These are phyloP conservation scores for Rhimphoctona megacephalus DNA, from an alignment of 2,888 invertebrate genomes.

Conservation along the genomic window DNA sequence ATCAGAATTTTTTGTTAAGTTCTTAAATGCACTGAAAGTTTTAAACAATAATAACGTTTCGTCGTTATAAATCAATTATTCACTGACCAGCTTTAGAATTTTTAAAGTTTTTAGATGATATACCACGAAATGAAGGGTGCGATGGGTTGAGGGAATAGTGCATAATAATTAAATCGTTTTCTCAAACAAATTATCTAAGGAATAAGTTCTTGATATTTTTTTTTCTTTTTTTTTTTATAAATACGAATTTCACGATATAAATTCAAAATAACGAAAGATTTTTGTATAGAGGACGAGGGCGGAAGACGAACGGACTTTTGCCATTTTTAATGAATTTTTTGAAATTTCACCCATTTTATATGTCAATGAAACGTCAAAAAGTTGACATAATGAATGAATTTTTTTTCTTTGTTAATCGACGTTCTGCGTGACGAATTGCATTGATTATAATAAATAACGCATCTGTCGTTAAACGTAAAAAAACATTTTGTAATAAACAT, in stretches of 20 bases:
- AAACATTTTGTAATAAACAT: slow-evolving; percentile 55
- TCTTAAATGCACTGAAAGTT: slow-evolving; percentile 5
- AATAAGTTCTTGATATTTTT: slow-evolving; percentile 20
- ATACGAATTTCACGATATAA: slow-evolving; percentile 36
- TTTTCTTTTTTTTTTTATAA: slow-evolving; percentile 3
- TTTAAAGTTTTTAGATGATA: slow-evolving; percentile 34
- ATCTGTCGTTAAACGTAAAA: slow-evolving; percentile 54
- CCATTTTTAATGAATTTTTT: slow-evolving; percentile 38
- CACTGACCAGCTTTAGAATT: slow-evolving; percentile 40
- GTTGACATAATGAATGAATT: background rate
- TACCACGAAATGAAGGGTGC: slow-evolving; percentile 29
- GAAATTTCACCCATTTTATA: slow-evolving; percentile 53
- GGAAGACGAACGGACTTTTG: slow-evolving; percentile 3
- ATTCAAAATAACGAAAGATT: slow-evolving; percentile 13
- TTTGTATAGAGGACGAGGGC: slow-evolving; percentile 34
- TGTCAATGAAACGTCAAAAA: slow-evolving; percentile 23
- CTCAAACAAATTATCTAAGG: slow-evolving; percentile 23
- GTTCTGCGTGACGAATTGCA: slow-evolving; percentile 20
- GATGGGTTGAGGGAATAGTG: slow-evolving; percentile 31
- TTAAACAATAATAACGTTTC: background rate
- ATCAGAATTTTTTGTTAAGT: slow-evolving; percentile 8
- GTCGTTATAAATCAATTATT: slow-evolving; percentile 23
- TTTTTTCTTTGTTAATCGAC: slow-evolving; percentile 38
- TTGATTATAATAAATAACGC: slow-evolving; percentile 69
- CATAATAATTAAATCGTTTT: slow-evolving; percentile 52